Conservation (phyloP, 2,888 invertebrate genomes). For the Spicauda simplicius region DNA sequence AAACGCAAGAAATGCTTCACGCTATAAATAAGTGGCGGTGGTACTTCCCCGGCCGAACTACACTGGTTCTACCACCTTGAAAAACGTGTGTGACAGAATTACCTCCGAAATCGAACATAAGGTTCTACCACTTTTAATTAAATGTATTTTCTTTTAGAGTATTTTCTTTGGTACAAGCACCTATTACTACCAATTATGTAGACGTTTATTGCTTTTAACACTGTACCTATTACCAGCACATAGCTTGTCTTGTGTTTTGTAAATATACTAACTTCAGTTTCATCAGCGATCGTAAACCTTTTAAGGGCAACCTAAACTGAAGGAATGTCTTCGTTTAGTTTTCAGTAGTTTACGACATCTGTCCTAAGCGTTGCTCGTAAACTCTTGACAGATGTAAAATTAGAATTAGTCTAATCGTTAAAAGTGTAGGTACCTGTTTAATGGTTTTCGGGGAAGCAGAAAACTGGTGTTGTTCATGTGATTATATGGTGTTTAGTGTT, state of each 20-base stretch:
- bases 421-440: constrained; percentile 1
- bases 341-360: constrained; percentile 29
- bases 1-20: no score
- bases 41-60: no score
- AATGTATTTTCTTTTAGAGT: no score
- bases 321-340: constrained; percentile 25
- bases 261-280: neutral
- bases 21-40: no score
- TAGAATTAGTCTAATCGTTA: constrained; percentile 23
- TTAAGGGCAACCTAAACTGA: constrained; percentile 12
- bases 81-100: no score
- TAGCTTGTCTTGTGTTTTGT: neutral
- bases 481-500: neutral
- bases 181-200: no score
- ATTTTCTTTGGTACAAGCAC: no score
- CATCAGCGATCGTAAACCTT: constrained; percentile 8
- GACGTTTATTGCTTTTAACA: neutral
- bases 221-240: neutral
- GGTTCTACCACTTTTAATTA: no score
- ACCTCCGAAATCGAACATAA: no score
- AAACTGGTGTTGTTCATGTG: neutral
- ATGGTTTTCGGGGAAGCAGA: constrained; percentile 4
- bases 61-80: no score
- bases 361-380: constrained; percentile 33
- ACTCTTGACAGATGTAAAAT: constrained; percentile 41